Base-by-base conservation (phyloP, 2,797 vertebrate species). In the Caiman crocodilus region DNA sequence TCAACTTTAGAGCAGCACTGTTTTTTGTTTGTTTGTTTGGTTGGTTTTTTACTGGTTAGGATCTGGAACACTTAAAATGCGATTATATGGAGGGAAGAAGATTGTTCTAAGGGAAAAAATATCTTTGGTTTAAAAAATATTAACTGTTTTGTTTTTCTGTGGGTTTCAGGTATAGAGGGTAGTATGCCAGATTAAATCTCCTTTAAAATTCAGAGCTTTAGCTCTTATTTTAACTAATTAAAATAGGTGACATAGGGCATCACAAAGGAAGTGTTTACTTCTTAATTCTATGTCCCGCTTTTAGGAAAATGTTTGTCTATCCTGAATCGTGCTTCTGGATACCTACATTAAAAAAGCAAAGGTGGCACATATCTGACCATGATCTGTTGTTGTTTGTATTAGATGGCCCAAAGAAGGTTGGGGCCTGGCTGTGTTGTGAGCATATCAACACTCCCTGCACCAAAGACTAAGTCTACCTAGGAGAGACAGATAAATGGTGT, bases 321-420 rank as follows among this genome's bases (percentile, higher is more conserved):
- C 85, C 25, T 25, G 28, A 80, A 8, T 42, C 13, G 7, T 84
- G 6, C 85, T 50, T 17, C 55, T 65, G 25, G 20, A 9, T 9
- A 2, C 58, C 74, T 87, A 14, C 75, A 25, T 87, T 87, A 56
- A 86, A 58, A 80, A 78, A 82, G 61, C 12, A 59, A 58, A 12
- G 6, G 10, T 0, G 0, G 14, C 14, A 64, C 16, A 30, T 1
- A 6, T 64, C 26, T 79, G 0, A 0, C 20, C 81, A 73, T 35
- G 16, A 25, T 28, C 55, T 77, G 4, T 76, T 59, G 32, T 65
- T 90, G 58, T 3, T 84, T 76, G 28, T 78, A 13, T 57, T 90
- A 76, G 58, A 78, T 17, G 60, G 2, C 23, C 21, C 12, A 65
- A 60, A 63, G 7, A 76, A 65, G 15, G 4, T 3, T 73, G 28